Evolutionary conservation across 2,888 invertebrate genomes (phyloP).

Genomic region (Dione vanillae): DNA sequence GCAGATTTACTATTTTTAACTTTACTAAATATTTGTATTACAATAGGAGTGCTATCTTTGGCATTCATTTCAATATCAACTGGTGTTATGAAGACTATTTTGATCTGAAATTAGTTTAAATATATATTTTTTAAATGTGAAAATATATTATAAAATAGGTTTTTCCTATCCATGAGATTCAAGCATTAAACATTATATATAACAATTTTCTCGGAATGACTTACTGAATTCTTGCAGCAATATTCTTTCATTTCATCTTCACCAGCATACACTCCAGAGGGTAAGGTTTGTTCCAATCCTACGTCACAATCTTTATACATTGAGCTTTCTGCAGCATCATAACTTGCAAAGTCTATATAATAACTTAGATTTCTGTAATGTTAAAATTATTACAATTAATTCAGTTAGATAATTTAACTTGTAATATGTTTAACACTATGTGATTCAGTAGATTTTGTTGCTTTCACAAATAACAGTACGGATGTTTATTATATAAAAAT

Average conservation of each 20-base stretch:
- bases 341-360: slow-evolving; percentile 56
- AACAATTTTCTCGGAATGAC: too few species aligned
- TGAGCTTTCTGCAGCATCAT: slow-evolving; percentile 48
- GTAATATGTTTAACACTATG: too few species aligned
- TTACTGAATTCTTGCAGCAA: slow-evolving; percentile 55
- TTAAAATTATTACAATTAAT: not conserved
- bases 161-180: too few species aligned
- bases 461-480: too few species aligned
- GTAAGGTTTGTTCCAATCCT: slow-evolving; percentile 66
- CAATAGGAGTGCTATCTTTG: slow-evolving; percentile 57
- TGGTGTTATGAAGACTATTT: slow-evolving; percentile 54
- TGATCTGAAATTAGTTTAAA: slow-evolving; percentile 39
- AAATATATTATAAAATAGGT: not conserved
- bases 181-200: too few species aligned
- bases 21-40: slow-evolving; percentile 59
- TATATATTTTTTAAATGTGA: not conserved
- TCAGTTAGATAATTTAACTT: not conserved
- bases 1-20: slow-evolving; percentile 51
- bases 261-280: slow-evolving; percentile 67
- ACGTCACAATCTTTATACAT: slow-evolving; percentile 61
- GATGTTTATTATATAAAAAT: too few species aligned
- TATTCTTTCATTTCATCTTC: slow-evolving; percentile 70
- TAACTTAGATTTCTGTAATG: slow-evolving; percentile 67
- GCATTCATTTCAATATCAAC: slow-evolving; percentile 68
- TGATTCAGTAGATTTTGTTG: too few species aligned